A percentile compares a stretch with the other conserved stretches of the same genome.
Conservation (phyloP, 2,113 vertebrate genomes). For the Atlantisia rogersi region DNA sequence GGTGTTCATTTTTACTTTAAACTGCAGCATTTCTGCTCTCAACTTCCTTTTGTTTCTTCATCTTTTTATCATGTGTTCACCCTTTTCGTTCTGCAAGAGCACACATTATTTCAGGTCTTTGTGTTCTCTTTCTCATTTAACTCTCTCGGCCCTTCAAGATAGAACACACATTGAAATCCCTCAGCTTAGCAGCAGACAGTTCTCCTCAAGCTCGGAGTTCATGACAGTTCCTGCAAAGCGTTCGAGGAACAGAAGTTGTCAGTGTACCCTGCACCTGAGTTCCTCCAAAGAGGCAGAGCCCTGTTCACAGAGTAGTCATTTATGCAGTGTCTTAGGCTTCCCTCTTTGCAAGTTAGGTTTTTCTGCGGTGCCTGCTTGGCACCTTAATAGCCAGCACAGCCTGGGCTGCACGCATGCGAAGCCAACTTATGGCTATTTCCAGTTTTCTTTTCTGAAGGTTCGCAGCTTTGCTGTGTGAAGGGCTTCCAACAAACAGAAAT, state of each 20-base stretch:
- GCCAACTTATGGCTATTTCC: accelerated
- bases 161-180: not conserved
- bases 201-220: not conserved
- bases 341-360: not conserved
- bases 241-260: not conserved
- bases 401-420: not conserved
- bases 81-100: not conserved
- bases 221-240: not conserved
- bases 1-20: not conserved
- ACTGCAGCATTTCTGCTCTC: not conserved
- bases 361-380: not conserved
- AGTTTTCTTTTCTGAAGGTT: not conserved
- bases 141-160: not conserved
- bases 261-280: not conserved
- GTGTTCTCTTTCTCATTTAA: not conserved
- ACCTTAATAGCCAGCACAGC: not conserved
- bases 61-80: not conserved
- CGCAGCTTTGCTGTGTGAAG: not conserved
- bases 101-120: not conserved
- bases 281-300: not conserved
- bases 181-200: not conserved
- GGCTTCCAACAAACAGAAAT: not conserved
- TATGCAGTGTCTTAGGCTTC: not conserved
- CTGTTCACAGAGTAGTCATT: not conserved
- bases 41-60: not conserved